Percentiles rank a stretch among this genome's conserved stretches.
Conservation (phyloP, 2,113 vertebrate species). For the Gymnocephalus cernua region DNA sequence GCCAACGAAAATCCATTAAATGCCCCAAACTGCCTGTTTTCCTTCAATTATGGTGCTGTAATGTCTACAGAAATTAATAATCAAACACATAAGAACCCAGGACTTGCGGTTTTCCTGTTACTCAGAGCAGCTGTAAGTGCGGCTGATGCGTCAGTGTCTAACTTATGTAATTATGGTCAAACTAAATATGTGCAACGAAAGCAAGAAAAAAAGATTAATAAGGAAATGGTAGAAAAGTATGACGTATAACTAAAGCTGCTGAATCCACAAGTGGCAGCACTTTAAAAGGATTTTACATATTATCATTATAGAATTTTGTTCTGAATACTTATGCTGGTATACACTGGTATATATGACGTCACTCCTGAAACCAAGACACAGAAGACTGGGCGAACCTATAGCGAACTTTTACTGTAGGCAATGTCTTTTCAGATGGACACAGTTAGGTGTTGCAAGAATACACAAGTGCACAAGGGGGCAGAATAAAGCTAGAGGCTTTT, state of each 20-base stretch:
- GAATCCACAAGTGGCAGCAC: neutral
- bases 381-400: neutral
- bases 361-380: neutral
- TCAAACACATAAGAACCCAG: slow-evolving; percentile 23
- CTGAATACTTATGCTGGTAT: neutral
- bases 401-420: neutral
- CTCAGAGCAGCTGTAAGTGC: slow-evolving; percentile 49
- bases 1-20: slow-evolving; percentile 52
- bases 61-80: slow-evolving; percentile 67
- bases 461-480: neutral
- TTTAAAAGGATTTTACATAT: neutral
- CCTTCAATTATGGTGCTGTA: slow-evolving; percentile 60
- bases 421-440: neutral
- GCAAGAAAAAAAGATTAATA: slow-evolving; percentile 6
- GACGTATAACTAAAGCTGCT: neutral
- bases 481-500: neutral
- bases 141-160: slow-evolving; percentile 65
- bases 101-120: slow-evolving; percentile 57
- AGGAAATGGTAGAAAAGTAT: slow-evolving; percentile 8
- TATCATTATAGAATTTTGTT: neutral
- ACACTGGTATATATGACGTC: neutral
- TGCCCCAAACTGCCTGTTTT: slow-evolving; percentile 54
- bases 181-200: slow-evolving; percentile 29
- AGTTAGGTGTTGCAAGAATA: neutral
- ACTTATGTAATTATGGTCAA: slow-evolving; percentile 54